These are phyloP conservation scores for Mystacides longicornis DNA, from an alignment of 2,888 invertebrate species.

Conservation along the genomic window DNA sequence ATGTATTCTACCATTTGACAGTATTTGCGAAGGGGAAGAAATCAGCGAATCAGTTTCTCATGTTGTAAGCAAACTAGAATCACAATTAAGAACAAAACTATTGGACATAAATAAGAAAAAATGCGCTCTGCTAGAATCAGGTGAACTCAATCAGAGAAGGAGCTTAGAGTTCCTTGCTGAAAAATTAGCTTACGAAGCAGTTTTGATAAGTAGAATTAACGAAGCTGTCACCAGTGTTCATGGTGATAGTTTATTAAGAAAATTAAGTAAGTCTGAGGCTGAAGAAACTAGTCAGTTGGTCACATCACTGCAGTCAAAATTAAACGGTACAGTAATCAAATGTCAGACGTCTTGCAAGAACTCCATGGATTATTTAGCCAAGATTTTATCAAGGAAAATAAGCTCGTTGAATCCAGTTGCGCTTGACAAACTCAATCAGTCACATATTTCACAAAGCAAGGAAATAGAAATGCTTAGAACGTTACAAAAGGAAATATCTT, in stretches of 20 bases:
- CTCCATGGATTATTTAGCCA: constrained; percentile 64
- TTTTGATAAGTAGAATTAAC: constrained; percentile 60
- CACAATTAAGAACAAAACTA: constrained; percentile 60
- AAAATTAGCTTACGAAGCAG: constrained; percentile 73
- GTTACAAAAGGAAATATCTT: constrained; percentile 54
- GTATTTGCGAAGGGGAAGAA: constrained; percentile 32
- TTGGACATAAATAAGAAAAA: constrained; percentile 61
- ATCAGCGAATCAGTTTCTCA: constrained; percentile 48
- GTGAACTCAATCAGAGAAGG: constrained; percentile 59
- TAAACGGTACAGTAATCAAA: constrained; percentile 49
- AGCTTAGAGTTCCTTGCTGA: constrained; percentile 68
- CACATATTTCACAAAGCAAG: constrained; percentile 41
- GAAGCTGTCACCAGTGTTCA: constrained; percentile 56
- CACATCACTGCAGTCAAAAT: constrained; percentile 60
- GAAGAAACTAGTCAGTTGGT: constrained; percentile 72
- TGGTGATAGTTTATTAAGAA: constrained; percentile 50
- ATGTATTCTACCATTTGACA: constrained; percentile 49
- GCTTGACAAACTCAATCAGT: constrained; percentile 33
- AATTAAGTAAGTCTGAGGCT: constrained; percentile 60
- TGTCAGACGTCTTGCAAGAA: constrained; percentile 34
- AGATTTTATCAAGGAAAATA: constrained; percentile 66
- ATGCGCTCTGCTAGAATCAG: constrained; percentile 56
- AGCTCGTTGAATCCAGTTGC: constrained; percentile 36
- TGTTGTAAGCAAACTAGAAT: constrained; percentile 58
- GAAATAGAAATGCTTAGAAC: constrained; percentile 47